These are phyloP conservation scores for Chironex yamaguchii DNA, from an alignment of 30 jellyfish, hydroid and myxozoan genomes.

Conservation along the genomic window DNA sequence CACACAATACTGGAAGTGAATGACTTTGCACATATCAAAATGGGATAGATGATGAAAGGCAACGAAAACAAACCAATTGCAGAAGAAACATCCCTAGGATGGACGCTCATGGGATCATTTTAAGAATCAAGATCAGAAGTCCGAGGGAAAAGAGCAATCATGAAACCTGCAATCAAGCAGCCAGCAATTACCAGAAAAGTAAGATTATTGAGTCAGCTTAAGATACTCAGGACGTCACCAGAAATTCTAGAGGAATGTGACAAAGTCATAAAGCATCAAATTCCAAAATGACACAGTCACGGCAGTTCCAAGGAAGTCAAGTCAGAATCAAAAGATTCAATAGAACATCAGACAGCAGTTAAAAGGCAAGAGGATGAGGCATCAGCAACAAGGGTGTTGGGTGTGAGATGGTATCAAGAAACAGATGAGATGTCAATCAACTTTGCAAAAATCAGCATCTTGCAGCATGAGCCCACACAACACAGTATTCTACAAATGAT, in stretches of 20 bases:
- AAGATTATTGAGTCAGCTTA: constrained; percentile 9
- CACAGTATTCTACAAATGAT: constrained; percentile 15
- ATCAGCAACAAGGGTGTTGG: no score
- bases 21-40: constrained; percentile 39
- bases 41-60: constrained; percentile 23
- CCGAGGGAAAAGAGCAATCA: background rate
- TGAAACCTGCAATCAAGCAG: background rate
- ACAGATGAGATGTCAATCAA: constrained; percentile 50
- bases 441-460: background rate
- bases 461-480: constrained; percentile 10
- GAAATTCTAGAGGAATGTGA: no score
- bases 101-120: constrained; percentile 44
- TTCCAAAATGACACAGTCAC: no score
- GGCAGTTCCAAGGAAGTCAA: no score
- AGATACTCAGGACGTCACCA: no score
- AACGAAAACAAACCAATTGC: constrained; percentile 28
- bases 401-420: constrained; percentile 52
- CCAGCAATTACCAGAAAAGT: background rate
- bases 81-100: constrained; percentile 59
- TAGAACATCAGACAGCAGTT: no score
- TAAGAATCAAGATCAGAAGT: constrained; percentile 28
- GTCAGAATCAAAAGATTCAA: no score
- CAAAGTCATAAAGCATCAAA: no score
- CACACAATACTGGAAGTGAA: constrained; percentile 61
- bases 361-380: no score